phyloP scores from a whole-genome alignment of 1,140 invertebrate species.

The Drosophila elegans region DNA sequence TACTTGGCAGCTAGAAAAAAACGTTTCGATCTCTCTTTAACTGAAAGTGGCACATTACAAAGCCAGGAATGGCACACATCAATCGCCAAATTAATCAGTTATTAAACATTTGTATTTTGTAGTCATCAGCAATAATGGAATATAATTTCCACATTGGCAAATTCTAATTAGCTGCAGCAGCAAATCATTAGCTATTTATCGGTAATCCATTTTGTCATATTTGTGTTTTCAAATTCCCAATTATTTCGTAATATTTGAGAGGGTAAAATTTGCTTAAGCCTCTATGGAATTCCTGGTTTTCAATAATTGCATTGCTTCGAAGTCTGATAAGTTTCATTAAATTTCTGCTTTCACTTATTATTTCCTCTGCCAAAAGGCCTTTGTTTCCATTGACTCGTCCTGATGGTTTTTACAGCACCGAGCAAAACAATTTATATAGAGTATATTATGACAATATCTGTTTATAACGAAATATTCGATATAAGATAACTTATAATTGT shows the following conservation, averaged over 20 bases:
- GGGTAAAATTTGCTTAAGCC: not conserved
- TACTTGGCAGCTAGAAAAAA: constrained; percentile 43
- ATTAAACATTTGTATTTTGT: not conserved
- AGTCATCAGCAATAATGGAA: not conserved
- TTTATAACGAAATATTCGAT: too few species aligned
- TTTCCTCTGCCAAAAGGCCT: not conserved
- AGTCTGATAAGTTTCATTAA: not conserved
- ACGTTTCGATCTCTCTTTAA: not conserved
- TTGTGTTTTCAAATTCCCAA: not conserved
- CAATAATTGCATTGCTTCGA: not conserved
- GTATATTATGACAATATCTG: too few species aligned
- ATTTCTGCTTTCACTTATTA: constrained; percentile 4
- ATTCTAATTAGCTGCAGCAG: not conserved
- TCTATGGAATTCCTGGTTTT: not conserved
- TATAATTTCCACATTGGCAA: not conserved
- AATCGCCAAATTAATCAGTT: not conserved
- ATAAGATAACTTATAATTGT: too few species aligned
- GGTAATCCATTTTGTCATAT: not conserved
- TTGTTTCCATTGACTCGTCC: constrained; percentile 2
- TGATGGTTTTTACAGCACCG: not conserved
- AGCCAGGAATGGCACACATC: constrained; percentile 10
- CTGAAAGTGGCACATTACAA: not conserved
- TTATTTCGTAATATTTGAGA: constrained; percentile 2
- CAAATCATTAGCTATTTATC: not conserved
- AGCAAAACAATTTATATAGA: not conserved